Conservation (phyloP, 2,113 vertebrate genomes). For the Pomatostomus ruficeps region DNA sequence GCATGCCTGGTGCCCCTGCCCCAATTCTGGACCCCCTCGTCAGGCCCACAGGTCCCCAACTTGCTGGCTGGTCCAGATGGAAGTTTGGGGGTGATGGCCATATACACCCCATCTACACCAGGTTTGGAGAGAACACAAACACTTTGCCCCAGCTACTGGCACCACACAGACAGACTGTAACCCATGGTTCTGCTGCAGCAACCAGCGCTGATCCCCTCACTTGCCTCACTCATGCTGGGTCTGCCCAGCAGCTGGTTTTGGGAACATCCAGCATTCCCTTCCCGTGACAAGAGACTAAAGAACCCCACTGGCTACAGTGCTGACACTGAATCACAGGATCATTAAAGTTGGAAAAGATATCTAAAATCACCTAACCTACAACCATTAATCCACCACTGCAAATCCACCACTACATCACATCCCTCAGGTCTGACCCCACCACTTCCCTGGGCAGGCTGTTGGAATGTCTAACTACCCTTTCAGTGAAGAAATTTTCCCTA, state of each 20-base stretch:
- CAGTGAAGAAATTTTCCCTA: not conserved
- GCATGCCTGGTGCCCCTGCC: rapidly evolving
- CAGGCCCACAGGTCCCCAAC: no score
- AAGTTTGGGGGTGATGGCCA: not conserved
- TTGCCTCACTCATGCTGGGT: not conserved
- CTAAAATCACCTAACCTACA: not conserved
- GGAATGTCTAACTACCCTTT: not conserved
- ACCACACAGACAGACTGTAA: not conserved
- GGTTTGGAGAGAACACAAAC: not conserved
- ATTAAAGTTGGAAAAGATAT: not conserved
- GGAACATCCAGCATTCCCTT: not conserved
- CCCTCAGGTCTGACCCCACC: not conserved
- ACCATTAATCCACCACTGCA: not conserved
- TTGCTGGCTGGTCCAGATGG: not conserved
- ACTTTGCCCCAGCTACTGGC: rapidly evolving
- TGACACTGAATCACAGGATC: not conserved
- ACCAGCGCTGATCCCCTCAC: rapidly evolving
- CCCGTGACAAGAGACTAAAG: rapidly evolving
- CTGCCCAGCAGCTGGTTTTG: not conserved
- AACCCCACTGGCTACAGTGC: not conserved
- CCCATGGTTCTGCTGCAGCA: not conserved
- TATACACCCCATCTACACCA: rapidly evolving
- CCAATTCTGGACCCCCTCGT: rapidly evolving
- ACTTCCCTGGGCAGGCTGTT: not conserved
- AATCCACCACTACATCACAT: not conserved